Evolutionary conservation across 1,140 invertebrate genomes (phyloP).

Genomic region (Cylas formicarius): DNA sequence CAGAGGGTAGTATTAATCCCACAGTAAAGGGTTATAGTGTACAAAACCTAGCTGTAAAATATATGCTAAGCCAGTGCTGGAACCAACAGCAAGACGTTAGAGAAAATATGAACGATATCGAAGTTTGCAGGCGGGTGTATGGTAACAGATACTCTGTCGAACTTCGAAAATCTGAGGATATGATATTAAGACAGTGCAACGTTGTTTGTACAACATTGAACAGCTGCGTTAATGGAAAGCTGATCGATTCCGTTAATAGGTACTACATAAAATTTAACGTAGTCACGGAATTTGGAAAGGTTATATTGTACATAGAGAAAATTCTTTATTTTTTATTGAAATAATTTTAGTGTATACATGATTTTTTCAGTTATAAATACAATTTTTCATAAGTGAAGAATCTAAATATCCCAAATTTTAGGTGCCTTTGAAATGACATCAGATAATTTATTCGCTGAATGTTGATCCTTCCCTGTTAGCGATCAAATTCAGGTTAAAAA

Average conservation of each 20-base stretch:
- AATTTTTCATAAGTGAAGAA: no score
- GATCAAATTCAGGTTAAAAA: no score
- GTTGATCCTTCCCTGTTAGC: no score
- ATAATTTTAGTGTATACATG: no score
- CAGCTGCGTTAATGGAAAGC: slow-evolving; percentile 21
- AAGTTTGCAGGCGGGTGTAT: slow-evolving; percentile 20
- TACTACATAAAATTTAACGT: no score
- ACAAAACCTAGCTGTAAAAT: slow-evolving; percentile 13
- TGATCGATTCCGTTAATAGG: slow-evolving; percentile 14
- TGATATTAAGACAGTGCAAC: slow-evolving; percentile 30
- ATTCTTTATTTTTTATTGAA: no score
- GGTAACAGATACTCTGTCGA: slow-evolving; percentile 18
- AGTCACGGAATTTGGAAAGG: neutral
- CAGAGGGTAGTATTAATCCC: slow-evolving; percentile 20
- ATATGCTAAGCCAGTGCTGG: slow-evolving; percentile 2
- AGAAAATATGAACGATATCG: slow-evolving; percentile 1
- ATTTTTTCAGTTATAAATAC: no score
- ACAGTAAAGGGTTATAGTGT: slow-evolving; percentile 13
- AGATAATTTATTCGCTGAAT: no score
- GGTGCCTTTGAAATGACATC: no score
- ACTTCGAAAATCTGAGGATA: slow-evolving; percentile 21
- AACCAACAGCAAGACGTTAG: slow-evolving; percentile 1
- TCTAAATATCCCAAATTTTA: no score
- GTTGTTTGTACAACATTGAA: slow-evolving; percentile 44
- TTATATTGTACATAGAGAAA: no score